These are phyloP conservation scores for Centruroides vittatus DNA, from an alignment of 1,140 invertebrate species.

Conservation along the genomic window DNA sequence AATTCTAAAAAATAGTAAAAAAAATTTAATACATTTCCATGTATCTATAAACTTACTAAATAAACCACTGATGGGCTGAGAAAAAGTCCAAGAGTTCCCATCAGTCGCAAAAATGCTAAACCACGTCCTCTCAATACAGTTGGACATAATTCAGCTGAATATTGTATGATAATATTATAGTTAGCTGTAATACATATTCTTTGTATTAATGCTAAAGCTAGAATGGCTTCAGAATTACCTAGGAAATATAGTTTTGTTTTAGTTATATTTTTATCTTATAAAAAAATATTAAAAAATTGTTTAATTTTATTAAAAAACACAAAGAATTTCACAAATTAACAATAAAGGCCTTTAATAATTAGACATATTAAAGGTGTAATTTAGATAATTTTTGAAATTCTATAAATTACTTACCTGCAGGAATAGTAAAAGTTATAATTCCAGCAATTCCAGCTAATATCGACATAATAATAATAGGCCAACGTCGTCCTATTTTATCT, in stretches of 20 bases:
- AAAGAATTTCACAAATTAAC: too few species aligned
- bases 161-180: conserved; percentile 20
- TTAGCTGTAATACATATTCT: conserved; percentile 12
- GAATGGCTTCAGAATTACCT: conserved; percentile 4
- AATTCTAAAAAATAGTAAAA: neutral
- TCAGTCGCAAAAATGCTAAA: conserved; percentile 31
- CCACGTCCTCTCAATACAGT: conserved; percentile 23
- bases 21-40: neutral
- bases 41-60: conserved; percentile 28
- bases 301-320: too few species aligned
- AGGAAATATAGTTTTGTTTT: neutral
- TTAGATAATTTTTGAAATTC: too few species aligned
- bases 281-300: too few species aligned
- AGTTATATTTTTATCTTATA: too few species aligned
- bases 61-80: conserved; percentile 30
- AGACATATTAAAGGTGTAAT: too few species aligned
- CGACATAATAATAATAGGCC: conserved; percentile 23
- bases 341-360: too few species aligned
- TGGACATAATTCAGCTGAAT: conserved; percentile 21
- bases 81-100: conserved; percentile 38
- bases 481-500: conserved; percentile 24
- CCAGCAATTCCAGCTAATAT: conserved; percentile 25
- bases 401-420: conserved; percentile 7
- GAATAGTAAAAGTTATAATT: conserved; percentile 22
- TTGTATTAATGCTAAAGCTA: conserved; percentile 13